A percentile compares a stretch with the other conserved stretches of the same genome.
Evolutionary conservation across 2,888 invertebrate genomes (phyloP).

Genomic region (Andrena trimmerana): DNA sequence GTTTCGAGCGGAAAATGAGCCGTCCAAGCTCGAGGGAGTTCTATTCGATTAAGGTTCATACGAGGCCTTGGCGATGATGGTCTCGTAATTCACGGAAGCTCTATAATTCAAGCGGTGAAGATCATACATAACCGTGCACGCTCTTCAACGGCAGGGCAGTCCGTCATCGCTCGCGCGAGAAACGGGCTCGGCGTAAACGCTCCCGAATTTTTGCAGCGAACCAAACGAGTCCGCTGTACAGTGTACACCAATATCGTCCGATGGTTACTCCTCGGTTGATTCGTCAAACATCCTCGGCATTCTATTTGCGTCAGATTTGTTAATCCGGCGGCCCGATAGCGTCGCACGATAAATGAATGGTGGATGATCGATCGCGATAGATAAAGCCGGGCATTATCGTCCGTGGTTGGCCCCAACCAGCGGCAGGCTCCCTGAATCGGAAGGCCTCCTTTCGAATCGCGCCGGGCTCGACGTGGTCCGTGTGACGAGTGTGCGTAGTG

Average conservation of each 20-base stretch:
- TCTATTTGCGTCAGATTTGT: constrained; percentile 47
- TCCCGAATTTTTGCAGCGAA: constrained; percentile 2
- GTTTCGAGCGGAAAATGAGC: constrained; percentile 6
- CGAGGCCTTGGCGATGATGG: constrained; percentile 64
- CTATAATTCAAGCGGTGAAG: constrained; percentile 60
- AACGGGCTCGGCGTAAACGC: background rate
- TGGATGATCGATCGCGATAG: constrained; percentile 17
- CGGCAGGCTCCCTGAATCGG: background rate
- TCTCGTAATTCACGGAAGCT: constrained; percentile 65
- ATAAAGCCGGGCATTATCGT: constrained; percentile 4
- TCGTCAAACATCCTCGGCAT: background rate
- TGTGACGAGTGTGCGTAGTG: constrained; percentile 69
- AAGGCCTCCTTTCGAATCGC: constrained; percentile 25
- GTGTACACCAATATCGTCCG: too few species aligned
- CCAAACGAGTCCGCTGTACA: too few species aligned
- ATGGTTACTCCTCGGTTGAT: too few species aligned
- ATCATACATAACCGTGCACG: constrained; percentile 53
- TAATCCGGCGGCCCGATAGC: constrained; percentile 38
- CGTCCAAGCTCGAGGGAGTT: constrained; percentile 31
- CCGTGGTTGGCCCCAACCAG: background rate
- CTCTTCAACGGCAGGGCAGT: constrained; percentile 40
- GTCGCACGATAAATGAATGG: constrained; percentile 40
- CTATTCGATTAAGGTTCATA: constrained; percentile 53
- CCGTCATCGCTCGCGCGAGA: constrained; percentile 31
- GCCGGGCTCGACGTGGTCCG: constrained; percentile 2